Evolutionary conservation across 1,140 invertebrate genomes (phyloP), one percentile per base, ranked within the genome.

Genomic region (Manduca sexta): DNA sequence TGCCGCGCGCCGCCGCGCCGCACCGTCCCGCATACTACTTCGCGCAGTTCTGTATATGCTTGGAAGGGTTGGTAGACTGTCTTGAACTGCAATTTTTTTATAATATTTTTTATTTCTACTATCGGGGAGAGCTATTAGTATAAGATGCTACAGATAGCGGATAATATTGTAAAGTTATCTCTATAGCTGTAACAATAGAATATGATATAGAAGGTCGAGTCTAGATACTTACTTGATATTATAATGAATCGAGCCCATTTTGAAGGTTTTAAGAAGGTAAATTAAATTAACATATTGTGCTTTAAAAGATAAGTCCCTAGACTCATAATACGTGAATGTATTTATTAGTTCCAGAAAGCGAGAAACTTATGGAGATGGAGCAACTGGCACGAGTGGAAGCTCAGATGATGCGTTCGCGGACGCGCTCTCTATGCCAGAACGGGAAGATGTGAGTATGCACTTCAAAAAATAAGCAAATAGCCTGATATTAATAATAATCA

Each of bases 11-110:
- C 53, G 29, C 68, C 69, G 39, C 77, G 60, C 60, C 80, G 79
- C 67, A 80, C 79, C 71, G 79, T 50, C 70, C 79, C 80, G 58
- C 74, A 80, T 87, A 86, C 79, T 86, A 87, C 80, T 87, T 87
- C 81, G 75, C 82, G 72, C 85, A 87, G 60, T 87, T 87, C 84
- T 87, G 85, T 79, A 86, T 87, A 86, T 87, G 85, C 80, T 57
- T 86, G 75, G 75, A 84, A 84, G 66, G 74, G 85, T 86, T 47
- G 50, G 21, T 26, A 8, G 21, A 26, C 21, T 26, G 33, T 34
- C 3, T 3, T 34, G 11, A 34, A 34, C 4, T 0, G 11, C n/a
- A 8, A 12, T n/a, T n/a, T n/a, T n/a, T n/a, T n/a, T n/a, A n/a
- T n/a, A n/a, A n/a, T n/a, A n/a, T n/a, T n/a, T n/a, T n/a, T n/a